These are phyloP conservation scores for Alosa sapidissima DNA, from an alignment of 2,797 vertebrate species.

Conservation along the genomic window DNA sequence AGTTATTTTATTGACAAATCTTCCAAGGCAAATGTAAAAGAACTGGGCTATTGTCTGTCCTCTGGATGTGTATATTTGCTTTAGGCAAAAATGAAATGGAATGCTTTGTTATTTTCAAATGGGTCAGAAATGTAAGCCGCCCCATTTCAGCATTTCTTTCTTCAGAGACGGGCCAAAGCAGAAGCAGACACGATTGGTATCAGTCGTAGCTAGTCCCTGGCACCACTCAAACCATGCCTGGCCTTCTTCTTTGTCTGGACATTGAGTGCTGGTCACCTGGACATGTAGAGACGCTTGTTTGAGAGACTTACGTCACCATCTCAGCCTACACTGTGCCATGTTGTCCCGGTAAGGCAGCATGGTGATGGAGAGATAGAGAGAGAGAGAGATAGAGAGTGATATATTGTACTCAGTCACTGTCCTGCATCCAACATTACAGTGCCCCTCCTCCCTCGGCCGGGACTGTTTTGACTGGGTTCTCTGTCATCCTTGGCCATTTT, in stretches of 20 bases:
- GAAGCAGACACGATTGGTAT: not conserved
- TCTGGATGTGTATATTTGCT: not conserved
- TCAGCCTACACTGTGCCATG: not conserved
- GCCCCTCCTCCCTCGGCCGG: constrained; percentile 38
- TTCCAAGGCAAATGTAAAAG: not conserved
- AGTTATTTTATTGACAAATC: not conserved
- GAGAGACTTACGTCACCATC: not conserved
- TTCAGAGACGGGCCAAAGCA: not conserved
- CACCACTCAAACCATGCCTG: not conserved
- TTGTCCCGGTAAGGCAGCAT: not conserved
- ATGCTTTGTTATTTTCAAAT: not conserved
- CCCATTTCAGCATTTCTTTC: not conserved
- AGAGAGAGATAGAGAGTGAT: constrained; percentile 1
- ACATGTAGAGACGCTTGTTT: constrained; percentile 7
- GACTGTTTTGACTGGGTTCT: constrained; percentile 71
- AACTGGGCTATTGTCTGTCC: not conserved
- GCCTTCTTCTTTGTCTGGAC: constrained; percentile 15
- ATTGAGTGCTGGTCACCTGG: constrained; percentile 3
- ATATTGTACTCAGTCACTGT: constrained; percentile 11
- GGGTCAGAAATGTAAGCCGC: not conserved
- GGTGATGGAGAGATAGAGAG: not conserved
- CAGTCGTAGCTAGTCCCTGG: not conserved
- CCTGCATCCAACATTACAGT: not conserved
- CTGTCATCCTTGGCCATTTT: constrained; percentile 71
- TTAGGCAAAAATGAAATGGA: not conserved